phyloP scores from a whole-genome alignment of 2,888 invertebrate genomes.

The Cataglyphis albicans region DNA sequence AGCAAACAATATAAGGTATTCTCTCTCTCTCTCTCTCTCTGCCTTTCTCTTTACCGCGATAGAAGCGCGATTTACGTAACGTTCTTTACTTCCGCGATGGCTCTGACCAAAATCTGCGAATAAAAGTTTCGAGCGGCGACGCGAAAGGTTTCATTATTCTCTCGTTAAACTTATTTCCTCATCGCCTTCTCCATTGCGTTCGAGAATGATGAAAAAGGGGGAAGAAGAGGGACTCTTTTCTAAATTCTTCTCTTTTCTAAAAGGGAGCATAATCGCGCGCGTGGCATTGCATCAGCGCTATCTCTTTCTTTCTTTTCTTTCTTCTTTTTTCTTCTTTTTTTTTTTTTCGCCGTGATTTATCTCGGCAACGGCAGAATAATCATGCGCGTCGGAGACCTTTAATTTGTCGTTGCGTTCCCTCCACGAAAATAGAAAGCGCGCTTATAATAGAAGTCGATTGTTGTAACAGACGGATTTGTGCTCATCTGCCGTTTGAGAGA shows the following conservation, averaged over 20 bases:
- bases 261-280: conserved; percentile 35
- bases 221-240: conserved; percentile 9
- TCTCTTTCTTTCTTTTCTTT: neutral
- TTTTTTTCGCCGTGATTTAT: conserved; percentile 43
- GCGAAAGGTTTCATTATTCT: conserved; percentile 52
- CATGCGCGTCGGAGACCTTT: conserved; percentile 47
- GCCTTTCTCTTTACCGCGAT: neutral
- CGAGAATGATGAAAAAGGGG: neutral
- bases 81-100: conserved; percentile 4
- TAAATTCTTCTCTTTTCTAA: neutral
- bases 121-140: conserved; percentile 50
- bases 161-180: conserved; percentile 55
- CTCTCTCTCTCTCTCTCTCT: no score
- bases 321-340: neutral
- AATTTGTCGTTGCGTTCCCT: conserved; percentile 34
- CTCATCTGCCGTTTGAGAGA: conserved; percentile 39
- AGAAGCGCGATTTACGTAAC: conserved; percentile 32
- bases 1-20: conserved; percentile 32
- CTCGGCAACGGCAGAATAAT: conserved; percentile 37
- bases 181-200: neutral
- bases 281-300: conserved; percentile 42
- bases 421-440: conserved; percentile 46
- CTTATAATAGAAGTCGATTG: conserved; percentile 40
- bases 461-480: conserved; percentile 27
- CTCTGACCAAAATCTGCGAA: conserved; percentile 34